These are phyloP conservation scores for Ascidia mentula DNA, from an alignment of 23 tunicate genomes.

Conservation along the genomic window DNA sequence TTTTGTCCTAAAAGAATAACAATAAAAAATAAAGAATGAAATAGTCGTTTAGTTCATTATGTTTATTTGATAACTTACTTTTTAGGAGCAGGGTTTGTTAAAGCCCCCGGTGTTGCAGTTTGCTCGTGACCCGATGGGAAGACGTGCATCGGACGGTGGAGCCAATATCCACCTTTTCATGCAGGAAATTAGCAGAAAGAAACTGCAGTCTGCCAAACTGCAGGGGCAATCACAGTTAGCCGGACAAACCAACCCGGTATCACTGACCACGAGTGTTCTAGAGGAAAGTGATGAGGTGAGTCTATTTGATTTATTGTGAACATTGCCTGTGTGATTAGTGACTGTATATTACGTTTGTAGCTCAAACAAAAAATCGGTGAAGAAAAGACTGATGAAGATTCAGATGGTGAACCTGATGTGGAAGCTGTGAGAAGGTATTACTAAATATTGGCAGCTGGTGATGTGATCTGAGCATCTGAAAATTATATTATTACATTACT, in stretches of 20 bases:
- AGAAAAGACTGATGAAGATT: conserved; percentile 34
- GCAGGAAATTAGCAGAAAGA: conserved; percentile 50
- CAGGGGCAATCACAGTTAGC: conserved; percentile 73
- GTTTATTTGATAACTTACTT: no score
- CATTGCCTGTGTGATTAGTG: neutral
- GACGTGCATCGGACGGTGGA: conserved; percentile 89
- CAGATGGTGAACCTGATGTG: conserved; percentile 79
- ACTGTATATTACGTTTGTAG: neutral
- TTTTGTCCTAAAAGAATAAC: no score
- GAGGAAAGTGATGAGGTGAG: conserved; percentile 31
- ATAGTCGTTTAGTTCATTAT: no score
- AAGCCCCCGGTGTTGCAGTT: conserved; percentile 85
- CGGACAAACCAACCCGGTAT: conserved; percentile 7
- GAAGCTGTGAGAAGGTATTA: conserved; percentile 75
- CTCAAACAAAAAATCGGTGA: conserved; percentile 5
- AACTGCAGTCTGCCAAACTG: conserved; percentile 22
- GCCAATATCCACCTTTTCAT: conserved; percentile 85
- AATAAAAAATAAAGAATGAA: no score
- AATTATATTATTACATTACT: neutral
- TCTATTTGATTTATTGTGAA: neutral
- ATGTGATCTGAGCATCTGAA: neutral
- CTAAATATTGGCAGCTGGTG: neutral
- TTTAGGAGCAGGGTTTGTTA: conserved; percentile 76
- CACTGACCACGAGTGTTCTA: conserved; percentile 7
- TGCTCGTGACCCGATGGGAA: conserved; percentile 74